phyloP scores from a whole-genome alignment of 2,113 vertebrate species.

The Muscicapa adusta region DNA sequence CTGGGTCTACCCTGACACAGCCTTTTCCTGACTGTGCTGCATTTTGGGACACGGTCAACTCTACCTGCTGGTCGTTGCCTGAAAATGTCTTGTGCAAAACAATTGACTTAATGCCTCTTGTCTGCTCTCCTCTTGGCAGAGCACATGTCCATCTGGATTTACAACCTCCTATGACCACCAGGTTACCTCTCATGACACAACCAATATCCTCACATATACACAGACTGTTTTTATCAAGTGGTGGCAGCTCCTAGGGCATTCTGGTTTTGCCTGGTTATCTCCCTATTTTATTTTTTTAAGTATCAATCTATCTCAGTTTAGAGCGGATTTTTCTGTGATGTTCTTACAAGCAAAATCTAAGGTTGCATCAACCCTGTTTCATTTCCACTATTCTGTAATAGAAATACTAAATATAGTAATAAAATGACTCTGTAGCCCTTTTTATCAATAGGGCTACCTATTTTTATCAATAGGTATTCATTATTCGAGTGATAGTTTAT shows the following conservation, averaged over 20 bases:
- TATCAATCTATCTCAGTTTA: background rate
- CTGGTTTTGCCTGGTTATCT: background rate
- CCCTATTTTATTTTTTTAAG: background rate
- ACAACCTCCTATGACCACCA: constrained; percentile 39
- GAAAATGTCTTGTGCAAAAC: constrained; percentile 52
- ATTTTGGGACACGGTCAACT: constrained; percentile 29
- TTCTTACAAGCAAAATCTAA: background rate
- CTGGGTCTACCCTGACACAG: background rate
- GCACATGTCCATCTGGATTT: constrained; percentile 52
- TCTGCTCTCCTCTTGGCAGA: constrained; percentile 56
- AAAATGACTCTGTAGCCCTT: background rate
- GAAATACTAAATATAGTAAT: background rate
- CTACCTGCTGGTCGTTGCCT: constrained; percentile 40
- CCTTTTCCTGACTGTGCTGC: background rate
- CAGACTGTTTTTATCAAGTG: background rate
- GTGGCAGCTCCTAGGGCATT: background rate
- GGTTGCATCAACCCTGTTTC: background rate
- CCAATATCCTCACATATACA: background rate
- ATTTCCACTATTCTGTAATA: background rate
- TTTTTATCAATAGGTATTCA: background rate
- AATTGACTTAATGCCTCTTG: constrained; percentile 59
- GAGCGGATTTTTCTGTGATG: background rate
- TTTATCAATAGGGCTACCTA: background rate
- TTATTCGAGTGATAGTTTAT: background rate
- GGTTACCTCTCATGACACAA: constrained; percentile 26